Evolutionary conservation across 2,797 vertebrate genomes (phyloP).

Genomic region (Macropus fuliginosus): DNA sequence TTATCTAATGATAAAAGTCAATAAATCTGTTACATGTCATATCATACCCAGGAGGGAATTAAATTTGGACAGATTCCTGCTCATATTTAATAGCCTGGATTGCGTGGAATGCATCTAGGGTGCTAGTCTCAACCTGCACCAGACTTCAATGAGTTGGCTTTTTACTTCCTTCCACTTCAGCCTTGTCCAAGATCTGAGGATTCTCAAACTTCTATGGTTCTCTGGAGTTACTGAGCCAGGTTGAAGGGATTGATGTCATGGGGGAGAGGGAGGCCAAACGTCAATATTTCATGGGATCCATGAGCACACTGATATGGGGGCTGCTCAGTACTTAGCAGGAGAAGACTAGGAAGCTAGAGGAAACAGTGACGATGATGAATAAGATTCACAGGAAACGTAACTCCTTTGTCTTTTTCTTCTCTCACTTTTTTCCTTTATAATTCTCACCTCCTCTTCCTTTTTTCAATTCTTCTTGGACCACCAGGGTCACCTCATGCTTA

Average conservation of each 20-base stretch:
- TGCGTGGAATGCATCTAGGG: neutral
- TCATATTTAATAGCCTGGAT: slow-evolving; percentile 43
- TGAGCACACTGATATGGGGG: neutral
- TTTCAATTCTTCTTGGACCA: neutral
- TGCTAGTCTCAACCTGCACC: slow-evolving; percentile 14
- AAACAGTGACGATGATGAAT: neutral
- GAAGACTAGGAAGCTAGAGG: neutral
- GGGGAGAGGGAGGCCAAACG: neutral
- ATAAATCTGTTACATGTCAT: slow-evolving; percentile 37
- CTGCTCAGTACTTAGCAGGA: neutral
- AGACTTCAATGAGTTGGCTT: neutral
- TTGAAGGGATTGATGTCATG: neutral
- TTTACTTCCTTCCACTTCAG: neutral
- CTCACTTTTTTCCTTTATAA: neutral
- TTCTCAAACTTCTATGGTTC: neutral
- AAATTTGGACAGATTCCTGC: slow-evolving; percentile 5
- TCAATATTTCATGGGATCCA: neutral
- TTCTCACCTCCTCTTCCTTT: neutral
- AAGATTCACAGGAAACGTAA: neutral
- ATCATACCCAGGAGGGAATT: neutral
- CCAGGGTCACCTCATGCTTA: neutral
- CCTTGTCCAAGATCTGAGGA: neutral
- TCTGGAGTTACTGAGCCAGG: neutral
- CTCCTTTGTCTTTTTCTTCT: neutral
- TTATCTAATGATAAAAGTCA: slow-evolving; percentile 56